Conservation (phyloP, 2,797 vertebrate genomes). For the Syndactyla subalaris region DNA sequence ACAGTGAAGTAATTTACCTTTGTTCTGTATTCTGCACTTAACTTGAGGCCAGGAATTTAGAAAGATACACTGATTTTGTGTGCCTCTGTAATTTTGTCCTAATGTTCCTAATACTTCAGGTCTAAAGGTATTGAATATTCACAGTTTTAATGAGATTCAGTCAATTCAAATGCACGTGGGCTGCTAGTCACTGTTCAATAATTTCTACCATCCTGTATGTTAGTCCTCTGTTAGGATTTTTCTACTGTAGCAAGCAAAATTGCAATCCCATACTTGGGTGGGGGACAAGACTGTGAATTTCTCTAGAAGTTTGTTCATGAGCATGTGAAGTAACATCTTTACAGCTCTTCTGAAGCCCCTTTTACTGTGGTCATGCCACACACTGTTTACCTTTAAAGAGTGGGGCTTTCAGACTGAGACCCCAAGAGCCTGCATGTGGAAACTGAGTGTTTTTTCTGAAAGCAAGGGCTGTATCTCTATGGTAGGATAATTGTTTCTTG, state of each 20-base stretch:
- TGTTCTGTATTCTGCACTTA: background rate
- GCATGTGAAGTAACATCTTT: background rate
- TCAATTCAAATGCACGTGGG: background rate
- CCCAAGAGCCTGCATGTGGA: fast-evolving
- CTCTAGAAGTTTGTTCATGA: background rate
- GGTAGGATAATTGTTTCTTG: background rate
- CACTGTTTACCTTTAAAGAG: background rate
- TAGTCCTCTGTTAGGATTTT: background rate
- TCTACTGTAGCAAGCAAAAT: background rate
- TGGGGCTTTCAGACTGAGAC: background rate
- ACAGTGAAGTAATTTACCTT: background rate
- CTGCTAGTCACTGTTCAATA: background rate
- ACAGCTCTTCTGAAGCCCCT: background rate
- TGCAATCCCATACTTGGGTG: background rate
- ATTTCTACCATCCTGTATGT: background rate
- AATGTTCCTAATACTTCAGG: background rate
- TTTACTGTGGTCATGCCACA: background rate
- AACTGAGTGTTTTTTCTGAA: background rate
- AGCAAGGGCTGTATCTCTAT: background rate
- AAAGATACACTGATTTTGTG: background rate
- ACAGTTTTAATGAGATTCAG: background rate
- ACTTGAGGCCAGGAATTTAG: background rate
- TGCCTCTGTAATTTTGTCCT: background rate
- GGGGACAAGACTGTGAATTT: background rate
- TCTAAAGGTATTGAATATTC: background rate